A percentile compares a stretch with the other conserved stretches of the same genome.
These are phyloP conservation scores for Chalcis sispes DNA, from an alignment of 2,888 invertebrate genomes.

Conservation along the genomic window DNA sequence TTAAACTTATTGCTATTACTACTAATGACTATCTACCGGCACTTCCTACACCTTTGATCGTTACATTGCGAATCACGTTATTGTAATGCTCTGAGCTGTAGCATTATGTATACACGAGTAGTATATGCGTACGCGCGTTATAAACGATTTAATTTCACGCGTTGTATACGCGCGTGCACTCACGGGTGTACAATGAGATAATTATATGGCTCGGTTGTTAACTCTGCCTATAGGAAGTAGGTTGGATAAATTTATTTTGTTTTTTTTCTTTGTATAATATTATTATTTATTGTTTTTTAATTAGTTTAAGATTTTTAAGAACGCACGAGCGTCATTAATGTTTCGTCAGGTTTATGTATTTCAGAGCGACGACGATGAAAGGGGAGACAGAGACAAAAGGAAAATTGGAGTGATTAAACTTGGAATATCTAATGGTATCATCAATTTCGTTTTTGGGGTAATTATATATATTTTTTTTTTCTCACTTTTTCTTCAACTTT, in stretches of 20 bases:
- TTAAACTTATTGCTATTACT: too few relatives aligned
- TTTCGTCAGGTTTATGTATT: slow-evolving; percentile 69
- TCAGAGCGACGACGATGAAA: slow-evolving; percentile 77
- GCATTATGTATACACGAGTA: neutral
- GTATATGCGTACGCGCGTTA: too few relatives aligned
- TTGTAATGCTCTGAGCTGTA: too few relatives aligned
- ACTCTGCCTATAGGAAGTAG: slow-evolving; percentile 37
- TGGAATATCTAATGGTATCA: slow-evolving; percentile 87
- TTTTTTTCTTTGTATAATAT: neutral
- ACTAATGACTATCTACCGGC: too few relatives aligned
- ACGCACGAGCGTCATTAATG: slow-evolving; percentile 49
- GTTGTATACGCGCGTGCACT: too few relatives aligned
- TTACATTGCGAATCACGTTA: neutral
- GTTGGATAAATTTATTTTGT: slow-evolving; percentile 12
- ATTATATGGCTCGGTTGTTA: slow-evolving; percentile 11
- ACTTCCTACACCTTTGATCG: neutral
- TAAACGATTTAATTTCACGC: slow-evolving; percentile 18
- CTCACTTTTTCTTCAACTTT: neutral
- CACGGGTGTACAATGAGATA: slow-evolving; percentile 7
- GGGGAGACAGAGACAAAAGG: slow-evolving; percentile 82
- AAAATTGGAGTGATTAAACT: slow-evolving; percentile 84
- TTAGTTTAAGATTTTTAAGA: neutral
- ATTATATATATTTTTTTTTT: slow-evolving; percentile 72
- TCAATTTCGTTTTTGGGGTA: slow-evolving; percentile 91
- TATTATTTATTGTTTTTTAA: slow-evolving; percentile 25